phyloP scores from a whole-genome alignment of 1,140 invertebrate species.

The Diabrotica undecimpunctata region DNA sequence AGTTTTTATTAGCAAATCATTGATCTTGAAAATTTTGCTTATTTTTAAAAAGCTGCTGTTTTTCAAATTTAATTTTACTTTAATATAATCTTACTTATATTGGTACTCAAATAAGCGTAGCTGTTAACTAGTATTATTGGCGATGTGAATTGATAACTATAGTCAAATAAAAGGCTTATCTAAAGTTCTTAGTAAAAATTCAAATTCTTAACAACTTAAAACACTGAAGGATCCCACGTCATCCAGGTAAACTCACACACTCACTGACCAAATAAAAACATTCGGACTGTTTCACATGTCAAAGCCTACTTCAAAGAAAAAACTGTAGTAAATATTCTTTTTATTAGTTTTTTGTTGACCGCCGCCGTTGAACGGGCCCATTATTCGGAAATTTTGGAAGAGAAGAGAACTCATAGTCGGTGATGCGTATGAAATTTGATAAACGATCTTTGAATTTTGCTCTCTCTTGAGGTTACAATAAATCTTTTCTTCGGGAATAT shows the following conservation, averaged over 20 bases:
- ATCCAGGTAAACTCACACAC: constrained; percentile 21
- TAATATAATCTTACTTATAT: too few species aligned
- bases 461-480: constrained; percentile 5
- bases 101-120: too few species aligned
- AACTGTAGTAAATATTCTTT: constrained; percentile 28
- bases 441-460: constrained; percentile 20
- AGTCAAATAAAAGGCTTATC: too few species aligned
- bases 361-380: constrained; percentile 22
- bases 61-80: too few species aligned
- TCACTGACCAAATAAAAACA: constrained; percentile 9
- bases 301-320: constrained; percentile 29
- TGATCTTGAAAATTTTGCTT: too few species aligned
- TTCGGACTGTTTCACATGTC: constrained; percentile 23
- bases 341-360: constrained; percentile 23
- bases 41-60: too few species aligned
- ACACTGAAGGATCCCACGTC: neutral
- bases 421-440: constrained; percentile 28
- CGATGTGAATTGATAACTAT: too few species aligned
- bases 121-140: too few species aligned
- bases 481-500: neutral
- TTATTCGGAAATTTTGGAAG: constrained; percentile 29
- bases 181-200: too few species aligned
- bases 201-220: neutral
- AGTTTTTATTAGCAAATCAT: too few species aligned
- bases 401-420: constrained; percentile 10